Evolutionary conservation across 2,113 vertebrate species (phyloP).

Genomic region (Pelobates fuscus): DNA sequence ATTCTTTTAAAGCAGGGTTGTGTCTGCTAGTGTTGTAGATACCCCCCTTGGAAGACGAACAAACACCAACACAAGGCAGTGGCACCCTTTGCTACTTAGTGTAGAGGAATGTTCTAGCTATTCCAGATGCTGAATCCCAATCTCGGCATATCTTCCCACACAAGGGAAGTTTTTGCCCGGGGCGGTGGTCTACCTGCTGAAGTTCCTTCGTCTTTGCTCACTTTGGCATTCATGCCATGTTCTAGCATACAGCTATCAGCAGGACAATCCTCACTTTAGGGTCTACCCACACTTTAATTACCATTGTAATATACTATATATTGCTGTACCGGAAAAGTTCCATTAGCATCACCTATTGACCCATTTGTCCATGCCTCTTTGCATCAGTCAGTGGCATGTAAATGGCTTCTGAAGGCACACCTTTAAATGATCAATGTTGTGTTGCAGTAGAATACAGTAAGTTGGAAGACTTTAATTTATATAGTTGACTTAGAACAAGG

Average conservation of each 20-base stretch:
- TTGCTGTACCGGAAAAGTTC: no score
- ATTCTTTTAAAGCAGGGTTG: constrained; percentile 14
- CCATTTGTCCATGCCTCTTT: no score
- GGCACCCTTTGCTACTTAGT: constrained; percentile 3
- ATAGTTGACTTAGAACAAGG: no score
- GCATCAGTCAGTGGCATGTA: no score
- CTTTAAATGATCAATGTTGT: no score
- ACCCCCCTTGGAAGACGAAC: not conserved
- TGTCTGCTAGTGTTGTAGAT: not conserved
- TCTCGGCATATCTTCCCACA: not conserved
- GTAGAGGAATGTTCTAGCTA: constrained; percentile 24
- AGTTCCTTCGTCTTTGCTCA: not conserved
- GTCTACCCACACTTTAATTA: no score
- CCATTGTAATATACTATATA: no score
- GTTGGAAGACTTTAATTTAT: no score
- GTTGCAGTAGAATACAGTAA: no score
- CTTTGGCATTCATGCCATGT: not conserved
- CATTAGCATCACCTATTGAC: no score
- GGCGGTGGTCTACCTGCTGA: not conserved
- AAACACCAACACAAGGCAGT: constrained; percentile 12
- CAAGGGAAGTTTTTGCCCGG: not conserved
- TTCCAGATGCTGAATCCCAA: not conserved
- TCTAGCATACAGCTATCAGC: not conserved
- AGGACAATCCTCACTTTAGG: not conserved
- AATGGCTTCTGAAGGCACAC: no score